Base-by-base conservation (phyloP, 2,888 invertebrate genomes). In the Stegophylla sp. region DNA sequence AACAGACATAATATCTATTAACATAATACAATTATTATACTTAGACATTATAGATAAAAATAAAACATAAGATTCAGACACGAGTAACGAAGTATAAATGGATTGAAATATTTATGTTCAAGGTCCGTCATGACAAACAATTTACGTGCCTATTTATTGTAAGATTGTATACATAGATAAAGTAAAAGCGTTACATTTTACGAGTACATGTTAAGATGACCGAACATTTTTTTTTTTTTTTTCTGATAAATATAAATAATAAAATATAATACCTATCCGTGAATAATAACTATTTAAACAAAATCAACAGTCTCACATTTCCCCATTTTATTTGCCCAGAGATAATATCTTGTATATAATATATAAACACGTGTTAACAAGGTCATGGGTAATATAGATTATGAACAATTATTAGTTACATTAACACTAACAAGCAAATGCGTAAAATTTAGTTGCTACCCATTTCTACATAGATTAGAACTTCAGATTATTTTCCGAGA, bases 311-410 rank as follows among this genome's bases (percentile, higher is more conserved):
- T 76, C 9, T 69, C 48, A 51, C 51, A 20, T 28, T 45, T 73
- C 45, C 73, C 26, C 53, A 76, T 41, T 61, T 64, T 63, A 13
- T 66, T 66, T 26, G 51, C 43, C 66, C 9, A 53, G 9, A 53
- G 51, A 76, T 64, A 63, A 66, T 53, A 64, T 76, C 23, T 53
- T 34, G 23, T 53, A 41, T 66, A 76, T 41, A 64, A 34, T 34
- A 34, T 34, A 34, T 64, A 43, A 75, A 75, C 53, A 76, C 53
- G 43, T n/a, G 17, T 76, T 66, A 53, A 76, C 64, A 66, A 76
- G 75, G 75, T 76, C 43, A 76, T 66, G 64, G 64, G 75, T 53
- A 66, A 66, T 66, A 66, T 53, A 76, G 75, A 76, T 76, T 41
- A 75, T 41, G 51, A 53, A 63, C 51, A 64, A 75, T 64, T 34